Conservation (phyloP, 2,113 vertebrate genomes). For the Isichthys henryi region DNA sequence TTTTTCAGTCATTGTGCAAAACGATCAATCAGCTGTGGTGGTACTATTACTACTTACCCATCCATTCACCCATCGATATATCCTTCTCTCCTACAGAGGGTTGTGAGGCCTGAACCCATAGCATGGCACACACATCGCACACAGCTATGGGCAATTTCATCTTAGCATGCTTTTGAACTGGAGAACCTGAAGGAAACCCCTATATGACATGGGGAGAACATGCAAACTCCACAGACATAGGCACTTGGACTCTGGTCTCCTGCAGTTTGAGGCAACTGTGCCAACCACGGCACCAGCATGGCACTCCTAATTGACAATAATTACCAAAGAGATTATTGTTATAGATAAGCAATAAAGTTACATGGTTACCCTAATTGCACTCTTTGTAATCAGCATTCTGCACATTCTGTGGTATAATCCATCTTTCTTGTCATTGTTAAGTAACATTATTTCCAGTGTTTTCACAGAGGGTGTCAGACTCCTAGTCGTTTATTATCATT, state of each 20-base stretch:
- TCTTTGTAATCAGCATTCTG: conserved; percentile 24
- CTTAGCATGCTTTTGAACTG: neutral
- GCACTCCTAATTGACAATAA: neutral
- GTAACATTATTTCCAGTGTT: conserved; percentile 26
- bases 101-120: neutral
- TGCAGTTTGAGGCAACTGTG: neutral
- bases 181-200: neutral
- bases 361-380: conserved; percentile 28
- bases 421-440: conserved; percentile 19
- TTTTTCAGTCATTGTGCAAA: neutral
- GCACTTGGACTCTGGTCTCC: neutral
- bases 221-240: neutral
- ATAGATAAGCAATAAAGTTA: conserved; percentile 24
- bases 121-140: neutral
- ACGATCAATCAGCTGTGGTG: neutral
- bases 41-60: neutral
- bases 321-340: conserved; percentile 16
- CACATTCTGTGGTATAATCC: conserved; percentile 32
- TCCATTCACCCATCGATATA: neutral
- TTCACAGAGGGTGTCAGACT: conserved; percentile 32
- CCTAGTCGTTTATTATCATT: conserved; percentile 25
- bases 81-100: neutral
- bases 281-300: neutral
- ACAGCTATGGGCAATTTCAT: neutral
- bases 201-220: neutral